Percentiles rank a stretch among this genome's conserved stretches.
These are phyloP conservation scores for Diorhabda elongata DNA, from an alignment of 1,140 invertebrate species.

Conservation along the genomic window DNA sequence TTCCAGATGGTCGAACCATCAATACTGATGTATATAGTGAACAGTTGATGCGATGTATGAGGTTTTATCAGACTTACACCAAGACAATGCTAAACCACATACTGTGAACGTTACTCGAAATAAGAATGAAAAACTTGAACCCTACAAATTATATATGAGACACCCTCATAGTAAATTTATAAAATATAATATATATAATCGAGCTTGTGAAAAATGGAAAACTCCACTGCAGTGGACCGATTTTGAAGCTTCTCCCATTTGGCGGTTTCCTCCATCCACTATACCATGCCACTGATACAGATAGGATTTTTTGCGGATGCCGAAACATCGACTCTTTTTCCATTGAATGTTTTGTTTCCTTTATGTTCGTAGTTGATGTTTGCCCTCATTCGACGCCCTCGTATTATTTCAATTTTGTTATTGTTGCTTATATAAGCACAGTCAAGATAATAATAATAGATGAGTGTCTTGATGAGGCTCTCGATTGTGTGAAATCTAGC, in stretches of 20 bases:
- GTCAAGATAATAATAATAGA: slow-evolving; percentile 1
- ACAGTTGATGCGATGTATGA: too few relatives aligned
- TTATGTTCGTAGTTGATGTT: slow-evolving; percentile 15
- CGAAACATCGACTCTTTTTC: slow-evolving; percentile 21
- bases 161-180: too few relatives aligned
- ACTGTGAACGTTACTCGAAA: too few relatives aligned
- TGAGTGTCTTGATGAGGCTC: not conserved
- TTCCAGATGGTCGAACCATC: too few relatives aligned
- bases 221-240: slow-evolving; percentile 34
- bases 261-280: slow-evolving; percentile 26
- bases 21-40: too few relatives aligned
- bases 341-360: slow-evolving; percentile 20
- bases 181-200: too few relatives aligned
- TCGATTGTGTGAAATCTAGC: too few relatives aligned
- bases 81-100: too few relatives aligned
- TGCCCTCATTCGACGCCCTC: not conserved
- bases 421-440: slow-evolving; percentile 2
- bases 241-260: slow-evolving; percentile 39
- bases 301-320: slow-evolving; percentile 23
- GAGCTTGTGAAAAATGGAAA: slow-evolving; percentile 39
- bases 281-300: slow-evolving; percentile 30
- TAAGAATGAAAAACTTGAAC: too few relatives aligned
- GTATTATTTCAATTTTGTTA: not conserved
- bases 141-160: too few relatives aligned
- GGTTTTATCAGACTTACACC: too few relatives aligned